Evolutionary conservation across 2,888 invertebrate genomes (phyloP).

Genomic region (Dicycla oo): DNA sequence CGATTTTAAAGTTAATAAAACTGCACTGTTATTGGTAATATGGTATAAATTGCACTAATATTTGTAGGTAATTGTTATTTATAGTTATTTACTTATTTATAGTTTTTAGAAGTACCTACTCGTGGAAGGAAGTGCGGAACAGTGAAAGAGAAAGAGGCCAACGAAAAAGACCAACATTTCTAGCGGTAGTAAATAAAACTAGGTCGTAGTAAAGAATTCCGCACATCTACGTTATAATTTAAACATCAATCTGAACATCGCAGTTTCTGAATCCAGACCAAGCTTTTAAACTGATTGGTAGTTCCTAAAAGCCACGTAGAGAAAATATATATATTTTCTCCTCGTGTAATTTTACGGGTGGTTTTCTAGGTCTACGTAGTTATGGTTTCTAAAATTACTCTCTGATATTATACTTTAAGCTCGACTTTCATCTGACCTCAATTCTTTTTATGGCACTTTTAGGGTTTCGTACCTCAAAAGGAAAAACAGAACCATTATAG

Average conservation of each 20-base stretch:
- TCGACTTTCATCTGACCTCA: neutral
- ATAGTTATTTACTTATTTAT: neutral
- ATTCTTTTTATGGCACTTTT: too few relatives aligned
- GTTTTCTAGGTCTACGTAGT: neutral
- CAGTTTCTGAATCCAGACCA: constrained; percentile 32
- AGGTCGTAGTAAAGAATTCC: constrained; percentile 18
- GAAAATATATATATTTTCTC: constrained; percentile 20
- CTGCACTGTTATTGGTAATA: neutral
- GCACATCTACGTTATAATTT: constrained; percentile 38
- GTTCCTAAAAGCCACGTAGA: constrained; percentile 34
- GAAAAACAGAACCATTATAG: too few relatives aligned
- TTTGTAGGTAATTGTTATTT: neutral
- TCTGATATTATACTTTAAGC: too few relatives aligned
- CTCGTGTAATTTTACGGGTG: constrained; percentile 20
- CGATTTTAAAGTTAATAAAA: too few relatives aligned
- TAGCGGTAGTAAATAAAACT: constrained; percentile 1
- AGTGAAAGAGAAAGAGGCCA: neutral
- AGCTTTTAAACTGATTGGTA: constrained; percentile 57
- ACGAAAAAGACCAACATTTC: neutral
- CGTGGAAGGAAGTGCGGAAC: neutral
- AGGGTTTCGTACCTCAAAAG: too few relatives aligned
- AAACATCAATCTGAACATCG: constrained; percentile 42
- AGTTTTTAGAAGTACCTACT: neutral
- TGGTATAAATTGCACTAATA: too few relatives aligned
- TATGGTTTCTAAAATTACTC: neutral